Conservation (phyloP, 2,113 vertebrate genomes). For the Pycnonotus jocosus region DNA sequence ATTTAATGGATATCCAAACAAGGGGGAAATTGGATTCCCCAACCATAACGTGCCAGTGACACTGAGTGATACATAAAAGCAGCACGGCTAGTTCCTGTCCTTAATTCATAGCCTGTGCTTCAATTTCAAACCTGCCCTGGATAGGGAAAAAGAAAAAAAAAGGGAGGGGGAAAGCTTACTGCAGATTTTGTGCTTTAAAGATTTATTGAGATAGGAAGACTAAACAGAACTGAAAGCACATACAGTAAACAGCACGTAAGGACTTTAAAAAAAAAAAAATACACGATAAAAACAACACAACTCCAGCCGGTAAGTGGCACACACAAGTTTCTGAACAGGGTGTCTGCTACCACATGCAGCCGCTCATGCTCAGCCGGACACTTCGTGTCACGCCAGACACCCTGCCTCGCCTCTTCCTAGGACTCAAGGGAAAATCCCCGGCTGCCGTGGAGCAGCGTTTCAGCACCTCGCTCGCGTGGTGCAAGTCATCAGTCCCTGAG, state of each 20-base stretch:
- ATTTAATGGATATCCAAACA: slow-evolving; percentile 65
- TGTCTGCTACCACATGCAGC: not conserved
- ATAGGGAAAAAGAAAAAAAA: not conserved
- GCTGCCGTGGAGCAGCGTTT: not conserved
- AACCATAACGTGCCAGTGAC: slow-evolving; percentile 5
- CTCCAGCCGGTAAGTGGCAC: not conserved
- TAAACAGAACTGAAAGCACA: not conserved
- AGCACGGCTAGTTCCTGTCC: slow-evolving; percentile 4
- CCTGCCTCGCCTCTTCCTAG: not conserved
- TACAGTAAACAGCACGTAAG: not conserved
- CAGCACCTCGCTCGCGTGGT: not conserved
- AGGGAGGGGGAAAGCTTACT: not conserved
- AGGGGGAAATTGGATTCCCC: slow-evolving; percentile 58
- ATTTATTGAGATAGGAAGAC: not conserved
- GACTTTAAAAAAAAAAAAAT: not conserved
- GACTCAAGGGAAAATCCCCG: not conserved
- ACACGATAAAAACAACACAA: not conserved
- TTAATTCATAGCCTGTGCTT: slow-evolving; percentile 32
- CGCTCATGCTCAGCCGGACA: not conserved
- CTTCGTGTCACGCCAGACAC: not conserved
- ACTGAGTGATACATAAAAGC: slow-evolving; percentile 28
- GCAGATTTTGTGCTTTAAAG: slow-evolving; percentile 7
- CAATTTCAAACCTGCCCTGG: slow-evolving; percentile 40
- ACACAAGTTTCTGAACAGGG: not conserved
- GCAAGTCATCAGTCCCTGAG: not conserved